Evolutionary conservation across 2,888 invertebrate species (phyloP).

Genomic region (Pseudoips prasinana): DNA sequence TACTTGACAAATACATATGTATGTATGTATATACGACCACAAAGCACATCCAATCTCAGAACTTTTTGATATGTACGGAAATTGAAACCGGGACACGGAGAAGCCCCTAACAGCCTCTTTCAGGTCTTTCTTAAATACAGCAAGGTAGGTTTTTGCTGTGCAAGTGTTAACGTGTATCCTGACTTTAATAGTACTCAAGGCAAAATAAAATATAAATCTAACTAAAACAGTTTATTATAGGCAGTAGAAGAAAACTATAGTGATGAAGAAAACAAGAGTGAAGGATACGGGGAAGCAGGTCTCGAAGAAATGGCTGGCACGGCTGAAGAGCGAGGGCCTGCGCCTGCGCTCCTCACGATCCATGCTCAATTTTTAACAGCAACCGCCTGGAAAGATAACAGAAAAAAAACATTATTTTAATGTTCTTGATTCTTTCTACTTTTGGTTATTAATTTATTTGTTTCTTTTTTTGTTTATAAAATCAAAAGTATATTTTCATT

Average conservation of each 20-base stretch:
- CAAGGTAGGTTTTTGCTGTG: too few species aligned
- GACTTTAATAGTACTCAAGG: neutral
- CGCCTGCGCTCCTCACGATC: constrained; percentile 36
- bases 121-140: too few species aligned
- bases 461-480: too few species aligned
- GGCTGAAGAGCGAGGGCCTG: constrained; percentile 38
- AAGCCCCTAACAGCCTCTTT: too few species aligned
- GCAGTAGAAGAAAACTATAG: constrained; percentile 64
- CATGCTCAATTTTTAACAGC: constrained; percentile 52
- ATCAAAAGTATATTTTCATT: too few species aligned
- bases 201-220: constrained; percentile 13
- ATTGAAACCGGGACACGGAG: too few species aligned
- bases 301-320: constrained; percentile 51
- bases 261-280: constrained; percentile 55
- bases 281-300: constrained; percentile 64
- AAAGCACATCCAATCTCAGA: too few species aligned
- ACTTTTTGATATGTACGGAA: too few species aligned
- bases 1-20: too few species aligned
- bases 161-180: too few species aligned
- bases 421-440: neutral
- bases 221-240: constrained; percentile 32
- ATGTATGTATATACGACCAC: too few species aligned
- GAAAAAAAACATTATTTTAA: neutral
- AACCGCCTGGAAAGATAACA: constrained; percentile 52
- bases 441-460: too few species aligned